Evolutionary conservation across 35 echinoderm and acorn worm genomes (phyloP).

Genomic region (Strongylocentrotus purpuratus): DNA sequence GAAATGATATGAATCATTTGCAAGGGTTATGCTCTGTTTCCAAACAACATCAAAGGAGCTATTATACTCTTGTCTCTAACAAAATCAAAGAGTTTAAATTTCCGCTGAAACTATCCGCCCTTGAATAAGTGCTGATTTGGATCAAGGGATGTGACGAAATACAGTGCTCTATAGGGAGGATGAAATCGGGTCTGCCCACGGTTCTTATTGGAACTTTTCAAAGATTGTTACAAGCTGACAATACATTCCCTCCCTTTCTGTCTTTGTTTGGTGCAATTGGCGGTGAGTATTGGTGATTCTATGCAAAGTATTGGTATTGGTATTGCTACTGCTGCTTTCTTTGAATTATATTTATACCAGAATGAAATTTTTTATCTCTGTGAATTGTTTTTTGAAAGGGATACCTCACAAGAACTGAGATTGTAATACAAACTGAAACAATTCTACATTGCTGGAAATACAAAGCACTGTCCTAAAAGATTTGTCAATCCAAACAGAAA

Average conservation of each 20-base stretch:
- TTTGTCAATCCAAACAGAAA: no score
- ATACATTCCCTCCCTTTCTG: not conserved
- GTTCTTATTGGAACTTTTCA: not conserved
- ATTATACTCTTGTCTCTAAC: not conserved
- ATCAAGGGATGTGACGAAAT: not conserved
- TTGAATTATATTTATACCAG: no score
- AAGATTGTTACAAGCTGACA: not conserved
- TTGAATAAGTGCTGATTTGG: not conserved
- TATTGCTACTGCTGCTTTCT: no score
- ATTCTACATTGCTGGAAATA: no score
- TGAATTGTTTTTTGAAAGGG: no score
- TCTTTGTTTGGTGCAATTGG: no score
- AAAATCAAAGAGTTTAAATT: not conserved
- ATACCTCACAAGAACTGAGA: no score
- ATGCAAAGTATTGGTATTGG: no score
- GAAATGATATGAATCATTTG: not conserved
- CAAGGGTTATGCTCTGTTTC: not conserved
- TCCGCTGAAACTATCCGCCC: not conserved
- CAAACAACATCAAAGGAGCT: not conserved
- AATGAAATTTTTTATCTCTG: no score
- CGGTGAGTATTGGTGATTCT: no score
- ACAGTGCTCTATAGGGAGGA: not conserved
- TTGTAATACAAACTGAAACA: no score
- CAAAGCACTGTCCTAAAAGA: no score
- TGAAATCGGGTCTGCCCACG: not conserved